Percentiles rank a stretch among this genome's conserved stretches.
These are phyloP conservation scores for Stegana nigrithorax DNA, from an alignment of 2,888 invertebrate species.

Conservation along the genomic window DNA sequence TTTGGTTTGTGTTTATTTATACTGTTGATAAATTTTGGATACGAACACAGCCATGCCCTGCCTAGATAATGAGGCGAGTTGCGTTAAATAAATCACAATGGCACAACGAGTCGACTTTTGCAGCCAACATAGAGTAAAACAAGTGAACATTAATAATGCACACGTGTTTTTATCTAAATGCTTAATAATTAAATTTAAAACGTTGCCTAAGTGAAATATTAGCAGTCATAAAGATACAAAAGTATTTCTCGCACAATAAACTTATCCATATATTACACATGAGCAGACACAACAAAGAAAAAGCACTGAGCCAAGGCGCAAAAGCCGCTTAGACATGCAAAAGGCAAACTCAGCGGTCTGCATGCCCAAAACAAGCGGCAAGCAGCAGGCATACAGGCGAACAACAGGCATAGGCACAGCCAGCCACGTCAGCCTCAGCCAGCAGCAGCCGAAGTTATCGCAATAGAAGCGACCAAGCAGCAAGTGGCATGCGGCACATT, in stretches of 20 bases:
- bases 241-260: not conserved
- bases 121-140: too few species aligned
- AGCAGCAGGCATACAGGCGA: too few species aligned
- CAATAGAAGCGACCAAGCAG: too few species aligned
- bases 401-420: not conserved
- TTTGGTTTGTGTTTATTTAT: too few species aligned
- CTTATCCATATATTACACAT: constrained; percentile 38
- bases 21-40: too few species aligned
- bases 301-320: not conserved
- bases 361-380: too few species aligned
- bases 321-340: not conserved
- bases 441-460: not conserved
- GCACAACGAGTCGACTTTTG: too few species aligned
- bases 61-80: too few species aligned
- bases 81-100: too few species aligned
- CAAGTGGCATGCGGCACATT: not conserved
- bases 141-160: constrained; percentile 1
- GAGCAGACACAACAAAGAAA: constrained; percentile 26
- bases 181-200: constrained; percentile 46
- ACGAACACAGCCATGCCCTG: too few species aligned
- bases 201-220: constrained; percentile 37
- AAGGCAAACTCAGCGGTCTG: not conserved
- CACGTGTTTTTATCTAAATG: constrained; percentile 21
- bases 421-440: not conserved
- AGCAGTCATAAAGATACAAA: constrained; percentile 24